Conservation (phyloP, 2,113 vertebrate species). For the Bos taurus region DNA sequence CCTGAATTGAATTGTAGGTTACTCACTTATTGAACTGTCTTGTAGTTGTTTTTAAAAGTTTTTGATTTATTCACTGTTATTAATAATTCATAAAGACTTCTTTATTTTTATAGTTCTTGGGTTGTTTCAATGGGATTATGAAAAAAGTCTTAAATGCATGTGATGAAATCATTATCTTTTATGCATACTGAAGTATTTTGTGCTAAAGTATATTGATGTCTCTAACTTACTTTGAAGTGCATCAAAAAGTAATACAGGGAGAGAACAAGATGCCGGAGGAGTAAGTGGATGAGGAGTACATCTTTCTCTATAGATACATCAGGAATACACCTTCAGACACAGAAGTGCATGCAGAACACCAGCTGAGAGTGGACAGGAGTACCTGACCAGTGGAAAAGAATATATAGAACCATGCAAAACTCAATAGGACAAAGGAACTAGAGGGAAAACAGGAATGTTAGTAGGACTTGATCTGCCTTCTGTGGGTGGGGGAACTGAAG, state of each 20-base stretch:
- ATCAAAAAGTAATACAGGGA: neutral
- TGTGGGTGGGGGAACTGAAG: neutral
- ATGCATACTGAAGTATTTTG: neutral
- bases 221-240: neutral
- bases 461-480: neutral
- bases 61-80: neutral
- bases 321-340: neutral
- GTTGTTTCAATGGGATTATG: conserved; percentile 17
- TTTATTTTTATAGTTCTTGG: neutral
- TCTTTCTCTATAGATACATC: neutral
- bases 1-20: neutral
- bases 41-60: neutral
- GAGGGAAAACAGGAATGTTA: neutral
- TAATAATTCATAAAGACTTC: neutral
- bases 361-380: neutral
- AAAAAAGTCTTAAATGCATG: neutral
- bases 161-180: neutral
- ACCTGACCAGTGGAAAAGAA: neutral
- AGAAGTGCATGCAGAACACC: neutral
- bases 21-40: neutral
- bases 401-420: neutral
- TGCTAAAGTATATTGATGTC: neutral
- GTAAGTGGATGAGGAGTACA: neutral
- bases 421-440: neutral
- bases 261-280: neutral